Conservation (phyloP, 2,113 vertebrate genomes). For the Agapornis roseicollis region DNA sequence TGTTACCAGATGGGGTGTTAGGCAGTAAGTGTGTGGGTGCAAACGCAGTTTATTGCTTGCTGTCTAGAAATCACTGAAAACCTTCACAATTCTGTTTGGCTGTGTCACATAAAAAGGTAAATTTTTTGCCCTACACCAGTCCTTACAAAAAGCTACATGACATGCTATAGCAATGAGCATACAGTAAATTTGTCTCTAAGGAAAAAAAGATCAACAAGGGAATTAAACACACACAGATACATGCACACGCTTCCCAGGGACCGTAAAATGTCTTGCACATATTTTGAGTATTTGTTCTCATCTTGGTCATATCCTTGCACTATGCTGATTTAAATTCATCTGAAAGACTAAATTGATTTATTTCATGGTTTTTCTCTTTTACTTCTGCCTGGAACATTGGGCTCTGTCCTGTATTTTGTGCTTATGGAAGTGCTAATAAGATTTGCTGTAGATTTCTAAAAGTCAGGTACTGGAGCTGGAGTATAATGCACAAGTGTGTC, state of each 20-base stretch:
- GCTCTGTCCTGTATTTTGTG: slow-evolving; percentile 24
- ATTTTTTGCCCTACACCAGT: slow-evolving; percentile 66
- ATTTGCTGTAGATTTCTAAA: slow-evolving; percentile 64
- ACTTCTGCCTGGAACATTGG: slow-evolving; percentile 10
- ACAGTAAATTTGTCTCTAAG: slow-evolving; percentile 59
- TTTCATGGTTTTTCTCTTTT: slow-evolving; percentile 47
- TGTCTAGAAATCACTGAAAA: slow-evolving; percentile 79
- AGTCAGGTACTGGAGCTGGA: slow-evolving; percentile 68
- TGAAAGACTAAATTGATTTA: slow-evolving; percentile 54
- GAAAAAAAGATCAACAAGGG: slow-evolving; percentile 51
- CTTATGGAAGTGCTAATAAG: slow-evolving; percentile 63
- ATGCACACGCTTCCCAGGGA: neutral
- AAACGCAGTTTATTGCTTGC: slow-evolving; percentile 81
- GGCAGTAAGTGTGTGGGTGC: slow-evolving; percentile 85
- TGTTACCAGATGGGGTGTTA: slow-evolving; percentile 97
- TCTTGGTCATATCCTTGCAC: neutral
- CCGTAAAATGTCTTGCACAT: neutral
- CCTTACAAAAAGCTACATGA: slow-evolving; percentile 64
- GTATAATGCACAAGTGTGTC: slow-evolving; percentile 59
- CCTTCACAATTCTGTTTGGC: slow-evolving; percentile 70
- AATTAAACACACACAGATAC: slow-evolving; percentile 22
- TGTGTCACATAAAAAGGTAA: slow-evolving; percentile 68
- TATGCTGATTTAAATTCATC: slow-evolving; percentile 47
- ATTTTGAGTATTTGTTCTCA: slow-evolving; percentile 36
- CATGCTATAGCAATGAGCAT: slow-evolving; percentile 19